Conservation (phyloP, 2,113 vertebrate species). For the Paralichthys olivaceus region DNA sequence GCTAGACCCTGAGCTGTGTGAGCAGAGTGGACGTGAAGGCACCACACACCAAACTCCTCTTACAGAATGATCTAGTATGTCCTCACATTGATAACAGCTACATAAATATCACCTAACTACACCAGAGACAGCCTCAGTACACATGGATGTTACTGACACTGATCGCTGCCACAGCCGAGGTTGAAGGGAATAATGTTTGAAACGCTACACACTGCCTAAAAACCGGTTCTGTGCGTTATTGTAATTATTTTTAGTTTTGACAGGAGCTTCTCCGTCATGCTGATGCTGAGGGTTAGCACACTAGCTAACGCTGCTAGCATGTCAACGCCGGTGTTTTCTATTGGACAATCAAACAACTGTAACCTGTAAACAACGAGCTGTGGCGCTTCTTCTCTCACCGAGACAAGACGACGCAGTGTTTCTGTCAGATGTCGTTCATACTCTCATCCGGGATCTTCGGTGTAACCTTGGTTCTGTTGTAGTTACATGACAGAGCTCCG, state of each 20-base stretch:
- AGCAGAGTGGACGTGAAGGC: background rate
- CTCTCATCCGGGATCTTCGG: background rate
- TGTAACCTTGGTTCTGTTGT: constrained; percentile 51
- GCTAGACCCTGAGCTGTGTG: too few species aligned
- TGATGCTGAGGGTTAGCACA: constrained; percentile 11
- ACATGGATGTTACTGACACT: background rate
- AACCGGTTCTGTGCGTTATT: accelerated
- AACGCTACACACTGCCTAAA: background rate
- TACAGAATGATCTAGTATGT: constrained; percentile 3
- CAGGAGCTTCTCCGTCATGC: constrained; percentile 22
- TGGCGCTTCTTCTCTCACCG: constrained; percentile 23
- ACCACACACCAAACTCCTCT: too few species aligned
- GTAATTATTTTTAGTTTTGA: background rate
- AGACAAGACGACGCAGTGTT: background rate
- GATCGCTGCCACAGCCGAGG: background rate
- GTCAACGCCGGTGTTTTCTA: background rate
- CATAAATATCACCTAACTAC: background rate
- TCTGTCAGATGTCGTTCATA: constrained; percentile 18
- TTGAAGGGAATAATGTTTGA: accelerated
- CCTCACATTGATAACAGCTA: background rate
- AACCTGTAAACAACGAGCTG: background rate
- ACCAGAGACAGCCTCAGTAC: background rate
- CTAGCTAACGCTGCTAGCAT: constrained; percentile 9
- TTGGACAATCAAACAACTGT: background rate
- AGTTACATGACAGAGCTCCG: constrained; percentile 25